Conservation (phyloP, 1,140 invertebrate species). For the Idris sp. region DNA sequence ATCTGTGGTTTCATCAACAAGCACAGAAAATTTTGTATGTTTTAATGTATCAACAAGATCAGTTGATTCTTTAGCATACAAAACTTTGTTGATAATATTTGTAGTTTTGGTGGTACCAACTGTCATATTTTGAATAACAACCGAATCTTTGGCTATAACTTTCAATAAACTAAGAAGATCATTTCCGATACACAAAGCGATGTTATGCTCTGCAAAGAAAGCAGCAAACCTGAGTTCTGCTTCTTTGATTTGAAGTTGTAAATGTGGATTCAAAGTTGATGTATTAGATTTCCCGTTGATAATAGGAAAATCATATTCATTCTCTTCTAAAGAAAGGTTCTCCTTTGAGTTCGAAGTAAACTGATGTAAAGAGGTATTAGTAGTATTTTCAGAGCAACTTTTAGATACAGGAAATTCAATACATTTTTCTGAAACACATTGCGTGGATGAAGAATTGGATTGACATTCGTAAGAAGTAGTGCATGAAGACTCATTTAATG, state of each 20-base stretch:
- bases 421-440: no score
- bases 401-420: no score
- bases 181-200: neutral
- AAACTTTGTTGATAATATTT: slow-evolving; percentile 13
- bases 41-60: neutral
- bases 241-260: neutral
- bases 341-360: no score
- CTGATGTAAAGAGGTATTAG: no score
- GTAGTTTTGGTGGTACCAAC: slow-evolving; percentile 4
- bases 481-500: no score
- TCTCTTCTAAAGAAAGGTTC: no score
- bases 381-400: no score
- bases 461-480: no score
- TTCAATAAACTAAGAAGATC: neutral
- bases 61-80: slow-evolving; percentile 3
- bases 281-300: no score
- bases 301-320: no score
- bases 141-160: slow-evolving; percentile 18
- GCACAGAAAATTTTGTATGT: neutral
- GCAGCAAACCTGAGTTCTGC: neutral
- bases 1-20: neutral
- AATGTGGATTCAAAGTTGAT: no score
- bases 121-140: slow-evolving; percentile 4
- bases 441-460: no score
- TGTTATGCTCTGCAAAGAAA: neutral